Evolutionary conservation across 1,140 invertebrate species (phyloP), one percentile per base, ranked within the genome.

Genomic region (Coptotermes formosanus): DNA sequence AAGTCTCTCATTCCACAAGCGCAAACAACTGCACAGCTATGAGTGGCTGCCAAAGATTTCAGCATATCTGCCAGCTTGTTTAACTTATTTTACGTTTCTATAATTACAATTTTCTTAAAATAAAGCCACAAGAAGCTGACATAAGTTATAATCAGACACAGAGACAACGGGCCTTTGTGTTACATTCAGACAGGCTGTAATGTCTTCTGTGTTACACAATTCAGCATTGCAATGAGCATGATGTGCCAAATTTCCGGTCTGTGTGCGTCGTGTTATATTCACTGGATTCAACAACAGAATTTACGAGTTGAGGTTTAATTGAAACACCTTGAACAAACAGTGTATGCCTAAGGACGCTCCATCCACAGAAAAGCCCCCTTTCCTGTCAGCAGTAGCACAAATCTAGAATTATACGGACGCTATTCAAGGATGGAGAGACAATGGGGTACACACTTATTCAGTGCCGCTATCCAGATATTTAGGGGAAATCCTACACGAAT

Each of bases 311-410:
- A 9, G 25, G 64, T 75, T 75, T 75, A 75, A 75, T 75, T 75
- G 64, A 75, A 75, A 75, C 64, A 75, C 64, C 64, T 75, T 30
- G 64, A 75, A 75, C 59, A 64, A 64, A 64, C 64, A 75, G 64
- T 8, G 19, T 55, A 38, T 38, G 64, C n/a, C n/a, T 30, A 75
- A 75, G 64, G 64, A 75, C 30, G 64, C 64, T 30, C 64, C 64
- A 30, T n/a, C 64, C n/a, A 75, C 30, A 75, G 64, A 75, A 75
- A 75, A 75, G 64, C 59, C 59, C 19, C 59, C 59, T 64, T 64
- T n/a, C 59, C 25, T 23, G 59, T 64, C n/a, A 25, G 64, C 1
- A 75, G 8, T 30, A 75, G 25, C 64, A 30, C n/a, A 75, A 30
- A 75, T 75, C 64, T 30, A 25, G n/a, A 75, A 75, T 75, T 75